phyloP scores from a whole-genome alignment of 2,113 vertebrate genomes.

The Callorhinus ursinus region DNA sequence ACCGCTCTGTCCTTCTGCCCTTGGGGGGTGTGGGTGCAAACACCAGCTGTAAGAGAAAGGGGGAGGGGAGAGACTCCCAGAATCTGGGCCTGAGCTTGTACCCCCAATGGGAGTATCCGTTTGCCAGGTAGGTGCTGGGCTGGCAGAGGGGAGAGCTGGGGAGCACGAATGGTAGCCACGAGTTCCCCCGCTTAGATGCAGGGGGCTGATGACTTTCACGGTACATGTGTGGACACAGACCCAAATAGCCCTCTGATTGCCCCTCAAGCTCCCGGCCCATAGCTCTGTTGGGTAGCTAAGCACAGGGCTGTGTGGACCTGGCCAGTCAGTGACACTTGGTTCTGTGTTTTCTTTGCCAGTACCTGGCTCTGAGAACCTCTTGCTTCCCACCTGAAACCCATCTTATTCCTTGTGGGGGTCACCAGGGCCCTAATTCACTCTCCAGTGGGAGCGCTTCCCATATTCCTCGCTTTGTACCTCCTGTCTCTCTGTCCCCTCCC shows the following conservation, averaged over 20 bases:
- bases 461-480: not conserved
- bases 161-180: not conserved
- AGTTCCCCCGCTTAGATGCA: not conserved
- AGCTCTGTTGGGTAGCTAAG: not conserved
- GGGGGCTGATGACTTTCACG: not conserved
- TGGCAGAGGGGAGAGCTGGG: not conserved
- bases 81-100: not conserved
- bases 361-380: not conserved
- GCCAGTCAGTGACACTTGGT: not conserved
- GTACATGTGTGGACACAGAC: not conserved
- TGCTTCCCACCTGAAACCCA: not conserved
- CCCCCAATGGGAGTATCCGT: not conserved
- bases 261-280: rapidly evolving
- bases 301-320: not conserved
- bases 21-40: not conserved
- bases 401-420: not conserved
- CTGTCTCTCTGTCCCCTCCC: not conserved
- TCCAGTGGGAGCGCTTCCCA: not conserved
- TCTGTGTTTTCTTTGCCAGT: not conserved
- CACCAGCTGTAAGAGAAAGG: not conserved
- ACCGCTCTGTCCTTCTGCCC: not conserved
- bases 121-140: not conserved
- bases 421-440: not conserved
- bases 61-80: not conserved
- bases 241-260: not conserved